A percentile compares a stretch with the other conserved stretches of the same genome.
Evolutionary conservation across 2,888 invertebrate genomes (phyloP).

Genomic region (Hedya salicella): DNA sequence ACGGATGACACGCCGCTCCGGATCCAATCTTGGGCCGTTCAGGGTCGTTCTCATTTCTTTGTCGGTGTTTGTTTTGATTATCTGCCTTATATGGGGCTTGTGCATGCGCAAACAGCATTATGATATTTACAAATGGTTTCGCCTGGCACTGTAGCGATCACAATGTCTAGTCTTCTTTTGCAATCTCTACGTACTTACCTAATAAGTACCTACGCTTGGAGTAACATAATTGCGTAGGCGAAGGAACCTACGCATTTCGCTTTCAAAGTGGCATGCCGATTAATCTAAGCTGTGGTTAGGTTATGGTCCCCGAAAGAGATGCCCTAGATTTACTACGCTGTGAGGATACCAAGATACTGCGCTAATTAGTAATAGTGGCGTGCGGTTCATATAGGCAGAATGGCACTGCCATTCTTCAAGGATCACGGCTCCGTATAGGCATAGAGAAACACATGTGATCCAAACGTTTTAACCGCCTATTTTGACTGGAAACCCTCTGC

Average conservation of each 20-base stretch:
- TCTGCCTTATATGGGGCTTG: slow-evolving; percentile 29
- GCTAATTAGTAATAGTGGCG: not conserved
- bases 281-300: slow-evolving; percentile 32
- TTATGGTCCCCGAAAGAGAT: slow-evolving; percentile 12
- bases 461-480: no score
- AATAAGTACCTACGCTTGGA: slow-evolving; percentile 27
- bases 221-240: slow-evolving; percentile 31
- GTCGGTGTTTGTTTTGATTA: slow-evolving; percentile 48
- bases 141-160: slow-evolving; percentile 20
- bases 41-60: slow-evolving; percentile 53
- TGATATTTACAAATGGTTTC: slow-evolving; percentile 33
- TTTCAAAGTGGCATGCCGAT: slow-evolving; percentile 25
- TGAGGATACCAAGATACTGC: not conserved
- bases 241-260: slow-evolving; percentile 30
- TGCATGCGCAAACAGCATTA: slow-evolving; percentile 24
- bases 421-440: no score
- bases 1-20: slow-evolving; percentile 47
- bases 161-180: slow-evolving; percentile 4
- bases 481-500: no score
- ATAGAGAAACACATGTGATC: no score
- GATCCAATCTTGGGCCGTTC: slow-evolving; percentile 55
- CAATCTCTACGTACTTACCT: slow-evolving; percentile 27
- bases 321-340: slow-evolving; percentile 13
- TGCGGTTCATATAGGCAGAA: no score
- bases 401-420: no score